phyloP scores from a whole-genome alignment of 2,888 invertebrate genomes.

The Smittia aterrima region DNA sequence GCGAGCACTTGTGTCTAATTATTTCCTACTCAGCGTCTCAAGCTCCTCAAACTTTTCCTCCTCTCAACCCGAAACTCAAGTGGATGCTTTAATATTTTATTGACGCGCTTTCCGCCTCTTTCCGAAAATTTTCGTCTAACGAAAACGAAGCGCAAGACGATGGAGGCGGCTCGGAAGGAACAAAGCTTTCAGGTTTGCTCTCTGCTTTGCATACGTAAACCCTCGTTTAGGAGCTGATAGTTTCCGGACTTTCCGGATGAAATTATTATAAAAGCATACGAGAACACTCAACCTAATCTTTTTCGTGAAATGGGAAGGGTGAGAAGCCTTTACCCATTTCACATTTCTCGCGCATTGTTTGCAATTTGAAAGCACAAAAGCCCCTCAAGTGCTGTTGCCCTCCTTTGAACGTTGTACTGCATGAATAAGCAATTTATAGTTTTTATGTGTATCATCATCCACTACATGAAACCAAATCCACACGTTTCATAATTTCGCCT shows the following conservation, averaged over 20 bases:
- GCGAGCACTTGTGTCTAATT: not conserved
- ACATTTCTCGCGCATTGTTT: not conserved
- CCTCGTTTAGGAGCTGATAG: conserved; percentile 11
- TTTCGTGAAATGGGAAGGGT: not conserved
- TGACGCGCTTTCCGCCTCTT: too few relatives aligned
- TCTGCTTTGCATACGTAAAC: not conserved
- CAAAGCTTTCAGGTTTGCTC: not conserved
- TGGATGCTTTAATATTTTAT: too few relatives aligned
- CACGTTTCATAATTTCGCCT: conserved; percentile 5
- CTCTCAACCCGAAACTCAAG: too few relatives aligned
- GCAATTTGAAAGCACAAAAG: not conserved
- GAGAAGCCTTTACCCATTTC: not conserved
- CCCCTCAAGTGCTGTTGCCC: not conserved
- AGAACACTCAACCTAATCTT: not conserved
- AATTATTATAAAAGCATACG: not conserved
- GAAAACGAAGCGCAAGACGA: not conserved
- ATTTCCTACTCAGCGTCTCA: too few relatives aligned
- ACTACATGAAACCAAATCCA: not conserved
- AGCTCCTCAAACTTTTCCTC: too few relatives aligned
- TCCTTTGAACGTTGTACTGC: not conserved
- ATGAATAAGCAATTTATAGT: conserved; percentile 31
- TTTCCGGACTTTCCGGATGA: conserved; percentile 1
- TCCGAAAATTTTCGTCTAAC: not conserved
- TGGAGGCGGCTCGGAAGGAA: too few relatives aligned
- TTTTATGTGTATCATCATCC: not conserved